These are phyloP conservation scores for Hydrozoanthus tunicans DNA, from an alignment of 64 coral and sea anemone genomes.

Conservation along the genomic window DNA sequence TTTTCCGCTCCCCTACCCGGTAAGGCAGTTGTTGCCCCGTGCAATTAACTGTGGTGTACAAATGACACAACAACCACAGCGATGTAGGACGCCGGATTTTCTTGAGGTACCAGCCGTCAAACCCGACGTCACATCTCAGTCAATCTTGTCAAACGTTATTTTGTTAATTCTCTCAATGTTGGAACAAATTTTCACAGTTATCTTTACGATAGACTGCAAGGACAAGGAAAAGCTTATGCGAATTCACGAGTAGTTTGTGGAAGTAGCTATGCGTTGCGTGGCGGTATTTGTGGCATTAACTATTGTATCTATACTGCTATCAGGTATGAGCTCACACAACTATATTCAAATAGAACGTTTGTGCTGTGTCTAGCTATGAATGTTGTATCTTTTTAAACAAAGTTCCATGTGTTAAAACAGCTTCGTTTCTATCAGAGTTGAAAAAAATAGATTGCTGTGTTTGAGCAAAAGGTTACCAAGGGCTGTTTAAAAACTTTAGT, in stretches of 20 bases:
- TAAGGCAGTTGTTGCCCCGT: background rate
- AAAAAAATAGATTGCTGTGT: background rate
- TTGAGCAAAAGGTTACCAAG: background rate
- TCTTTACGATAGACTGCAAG: background rate
- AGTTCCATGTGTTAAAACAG: too few species aligned
- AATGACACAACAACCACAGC: slow-evolving; percentile 43
- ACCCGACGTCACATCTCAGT: background rate
- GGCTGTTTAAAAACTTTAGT: background rate
- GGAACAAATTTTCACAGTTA: slow-evolving; percentile 8
- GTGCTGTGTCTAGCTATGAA: background rate
- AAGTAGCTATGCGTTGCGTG: background rate
- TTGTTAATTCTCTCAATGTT: background rate
- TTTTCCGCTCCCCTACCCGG: slow-evolving; percentile 23
- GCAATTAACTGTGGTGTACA: slow-evolving; percentile 51
- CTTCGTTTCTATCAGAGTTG: background rate
- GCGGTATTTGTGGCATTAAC: background rate
- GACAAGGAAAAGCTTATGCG: background rate
- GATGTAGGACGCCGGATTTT: slow-evolving; percentile 9
- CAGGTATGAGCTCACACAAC: slow-evolving; percentile 32
- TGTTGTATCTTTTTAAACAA: background rate
- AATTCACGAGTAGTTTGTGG: background rate
- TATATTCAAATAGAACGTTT: background rate
- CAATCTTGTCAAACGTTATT: background rate
- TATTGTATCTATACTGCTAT: background rate
- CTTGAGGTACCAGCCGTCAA: slow-evolving; percentile 4